Base-by-base conservation (phyloP, 1,140 invertebrate species). In the Trichoplusia ni region DNA sequence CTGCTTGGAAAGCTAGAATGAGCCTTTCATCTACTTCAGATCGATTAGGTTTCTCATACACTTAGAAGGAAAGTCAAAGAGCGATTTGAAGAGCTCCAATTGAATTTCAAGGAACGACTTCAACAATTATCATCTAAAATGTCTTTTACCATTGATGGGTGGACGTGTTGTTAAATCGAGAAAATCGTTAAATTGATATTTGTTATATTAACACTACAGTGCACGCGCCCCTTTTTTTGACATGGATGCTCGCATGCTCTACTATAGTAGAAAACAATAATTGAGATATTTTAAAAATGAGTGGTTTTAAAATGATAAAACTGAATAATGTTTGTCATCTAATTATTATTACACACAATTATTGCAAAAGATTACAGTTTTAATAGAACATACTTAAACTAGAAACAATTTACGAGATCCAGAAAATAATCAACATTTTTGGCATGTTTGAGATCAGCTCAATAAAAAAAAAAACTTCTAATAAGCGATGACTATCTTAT, bases 71-170 rank as follows among this genome's bases (percentile, higher is more conserved):
- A 68, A 66, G 67, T 70, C 46, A 69, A 75, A 76, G 56, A 78
- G 66, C 61, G 64, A 69, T 75, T 71, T 75, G 37, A 65, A 72
- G 27, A 29, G 27, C 27, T 80, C 37, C 65, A 78, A 69, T 54
- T 58, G 49, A 63, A 64, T 69, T 51, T 77, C 40, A 77, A 73
- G 64, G 38, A 67, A 71, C 58, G 56, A 69, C 69, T 69, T 61
- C 49, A 73, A 71, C 61, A 77, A 69, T 68, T 64, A 42, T 63
- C 63, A 67, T 84, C 71, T 42, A 81, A 78, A 72, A 76, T 81
- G 35, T 79, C 76, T n/a, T 81, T 82, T 72, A 80, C 80, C 27
- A 72, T 81, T 67, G 79, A 84, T 77, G 77, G 69, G 46, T 84
- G 73, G 77, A 78, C 76, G 53, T 78, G n/a, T n/a, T n/a, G n/a